Percentiles rank a stretch among this genome's conserved stretches.
Evolutionary conservation across 2,888 invertebrate species (phyloP).

Genomic region (Nomada hirtipes): DNA sequence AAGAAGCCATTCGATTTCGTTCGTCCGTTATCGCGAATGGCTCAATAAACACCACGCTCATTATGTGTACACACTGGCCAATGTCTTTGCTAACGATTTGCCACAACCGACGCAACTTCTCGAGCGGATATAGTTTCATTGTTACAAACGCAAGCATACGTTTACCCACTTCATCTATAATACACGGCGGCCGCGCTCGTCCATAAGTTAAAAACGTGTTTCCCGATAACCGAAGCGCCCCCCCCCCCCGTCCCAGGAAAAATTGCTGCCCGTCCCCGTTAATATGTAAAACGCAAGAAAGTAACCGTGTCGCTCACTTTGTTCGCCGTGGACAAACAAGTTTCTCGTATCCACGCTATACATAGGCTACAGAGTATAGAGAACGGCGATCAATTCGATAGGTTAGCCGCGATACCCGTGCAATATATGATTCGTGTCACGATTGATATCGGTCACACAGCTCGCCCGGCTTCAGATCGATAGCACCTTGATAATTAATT

Average conservation of each 20-base stretch:
- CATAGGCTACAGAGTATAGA: background rate
- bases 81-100: too few species aligned
- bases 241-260: background rate
- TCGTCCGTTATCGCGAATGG: too few species aligned
- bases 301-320: background rate
- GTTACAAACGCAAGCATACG: too few species aligned
- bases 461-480: conserved; percentile 40
- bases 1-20: too few species aligned
- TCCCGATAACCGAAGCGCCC: background rate
- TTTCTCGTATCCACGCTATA: conserved; percentile 11
- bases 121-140: too few species aligned
- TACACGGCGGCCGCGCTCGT: too few species aligned
- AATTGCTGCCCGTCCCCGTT: background rate
- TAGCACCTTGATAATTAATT: conserved; percentile 62
- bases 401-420: conserved; percentile 33
- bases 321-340: conserved; percentile 15
- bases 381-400: conserved; percentile 37
- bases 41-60: too few species aligned
- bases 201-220: background rate
- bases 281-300: conserved; percentile 28
- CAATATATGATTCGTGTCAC: conserved; percentile 43
- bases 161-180: too few species aligned
- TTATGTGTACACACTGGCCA: too few species aligned
- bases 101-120: too few species aligned
- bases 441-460: conserved; percentile 53